Evolutionary conservation across 1,140 invertebrate species (phyloP), one percentile per base, ranked within the genome.

Genomic region (Tribolium castaneum): DNA sequence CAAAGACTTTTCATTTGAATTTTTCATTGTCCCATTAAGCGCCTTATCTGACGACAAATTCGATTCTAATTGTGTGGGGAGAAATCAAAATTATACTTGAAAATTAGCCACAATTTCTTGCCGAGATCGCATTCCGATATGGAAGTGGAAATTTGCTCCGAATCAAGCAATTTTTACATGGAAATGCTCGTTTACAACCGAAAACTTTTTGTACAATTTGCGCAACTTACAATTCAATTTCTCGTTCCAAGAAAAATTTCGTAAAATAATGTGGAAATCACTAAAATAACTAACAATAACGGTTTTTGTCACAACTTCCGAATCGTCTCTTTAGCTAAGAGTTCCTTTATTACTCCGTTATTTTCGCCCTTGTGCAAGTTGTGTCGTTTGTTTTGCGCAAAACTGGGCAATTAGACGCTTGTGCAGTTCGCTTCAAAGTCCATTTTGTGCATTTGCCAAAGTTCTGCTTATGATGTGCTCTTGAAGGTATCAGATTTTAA

Each of bases 181-280:
- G 19, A 59, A 59, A 10, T 59, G 7, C 22, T 19, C 30, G 30
- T 19, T 19, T 19, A 66, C 3, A 66, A 66, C 12, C 13, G 30
- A 66, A 34, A 66, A 66, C 30, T 66, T 66, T 66, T 66, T 66
- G 9, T 19, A 39, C 59, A 66, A 66, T 66, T 66, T 30, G 12
- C n/a, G 3, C 22, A 59, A 59, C 1, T 35, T 66, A 66, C 59
- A 66, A 66, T 66, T 66, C 30, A 66, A 66, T 62, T 62, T 54
- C 3, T 7, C 16, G 9, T n/a, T 2, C 1, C 1, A 25, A 2
- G 2, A 13, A 54, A 19, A 19, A 19, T 19, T 19, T 2, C 16
- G 52, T 62, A 13, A 25, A 30, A 62, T 30, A 45, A 45, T 45
- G 39, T 9, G 7, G n/a, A 45, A 10, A 45, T 9, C 9, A 10